Evolutionary conservation across 2,113 vertebrate species (phyloP).

Genomic region (Ptilonorhynchus violaceus): DNA sequence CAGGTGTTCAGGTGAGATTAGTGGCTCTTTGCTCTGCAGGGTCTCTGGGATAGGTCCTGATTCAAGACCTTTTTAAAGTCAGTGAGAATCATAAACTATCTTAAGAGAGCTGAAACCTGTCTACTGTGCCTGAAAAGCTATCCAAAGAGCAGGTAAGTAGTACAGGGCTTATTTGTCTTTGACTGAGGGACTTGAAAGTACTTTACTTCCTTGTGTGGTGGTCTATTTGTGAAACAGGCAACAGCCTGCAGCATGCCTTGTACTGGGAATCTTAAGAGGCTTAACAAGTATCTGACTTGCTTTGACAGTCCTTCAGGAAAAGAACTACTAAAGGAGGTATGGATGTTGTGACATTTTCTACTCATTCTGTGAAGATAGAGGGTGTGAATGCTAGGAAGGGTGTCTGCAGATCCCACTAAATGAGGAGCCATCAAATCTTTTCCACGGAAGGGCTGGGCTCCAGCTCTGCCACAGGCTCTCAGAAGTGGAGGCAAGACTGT

Average conservation of each 20-base stretch:
- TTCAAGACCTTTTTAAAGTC: background rate
- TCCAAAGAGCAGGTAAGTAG: background rate
- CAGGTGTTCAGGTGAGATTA: background rate
- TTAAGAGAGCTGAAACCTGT: background rate
- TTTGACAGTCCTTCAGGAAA: background rate
- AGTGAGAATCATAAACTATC: background rate
- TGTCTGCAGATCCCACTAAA: background rate
- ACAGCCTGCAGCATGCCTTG: background rate
- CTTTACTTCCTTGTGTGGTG: background rate
- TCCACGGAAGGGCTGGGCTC: rapidly evolving
- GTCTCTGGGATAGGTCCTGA: background rate
- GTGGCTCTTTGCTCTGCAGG: background rate
- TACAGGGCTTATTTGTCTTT: background rate
- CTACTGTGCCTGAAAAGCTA: background rate
- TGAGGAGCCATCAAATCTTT: background rate
- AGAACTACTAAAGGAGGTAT: background rate
- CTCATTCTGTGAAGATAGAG: background rate
- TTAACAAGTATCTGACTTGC: background rate
- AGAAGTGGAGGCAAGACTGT: rapidly evolving
- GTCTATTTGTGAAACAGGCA: background rate
- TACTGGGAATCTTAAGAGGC: background rate
- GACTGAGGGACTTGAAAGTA: background rate
- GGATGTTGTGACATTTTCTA: background rate
- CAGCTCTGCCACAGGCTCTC: background rate
- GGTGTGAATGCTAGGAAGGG: background rate